A percentile compares a stretch with the other conserved stretches of the same genome.
Evolutionary conservation across 1,140 invertebrate genomes (phyloP).

Genomic region (Pemphigus obesinymphae): DNA sequence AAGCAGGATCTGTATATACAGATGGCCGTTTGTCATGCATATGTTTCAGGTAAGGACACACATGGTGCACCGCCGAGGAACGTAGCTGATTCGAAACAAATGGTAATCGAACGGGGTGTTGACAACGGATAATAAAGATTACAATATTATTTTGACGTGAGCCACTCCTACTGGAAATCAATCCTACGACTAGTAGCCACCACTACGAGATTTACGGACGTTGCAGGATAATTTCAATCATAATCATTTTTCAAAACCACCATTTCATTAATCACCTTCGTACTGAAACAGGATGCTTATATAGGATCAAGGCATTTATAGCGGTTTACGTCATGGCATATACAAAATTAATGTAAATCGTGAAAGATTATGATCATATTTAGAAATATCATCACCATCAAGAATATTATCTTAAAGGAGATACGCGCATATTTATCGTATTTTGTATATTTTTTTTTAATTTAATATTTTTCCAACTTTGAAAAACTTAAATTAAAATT

Average conservation of each 20-base stretch:
- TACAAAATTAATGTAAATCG: too few species aligned
- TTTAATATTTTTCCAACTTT: too few species aligned
- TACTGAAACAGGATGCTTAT: not conserved
- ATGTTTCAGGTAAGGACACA: not conserved
- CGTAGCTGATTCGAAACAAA: not conserved
- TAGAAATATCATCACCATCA: too few species aligned
- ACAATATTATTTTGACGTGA: constrained; percentile 34
- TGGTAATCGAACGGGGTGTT: constrained; percentile 5
- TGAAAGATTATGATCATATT: too few species aligned
- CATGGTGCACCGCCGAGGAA: not conserved
- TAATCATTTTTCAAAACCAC: constrained; percentile 4
- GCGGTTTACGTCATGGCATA: not conserved
- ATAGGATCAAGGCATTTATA: not conserved
- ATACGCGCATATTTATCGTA: too few species aligned
- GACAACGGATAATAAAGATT: constrained; percentile 33
- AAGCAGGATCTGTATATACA: not conserved
- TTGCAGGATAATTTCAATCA: not conserved
- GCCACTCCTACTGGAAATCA: constrained; percentile 6
- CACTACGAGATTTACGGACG: not conserved
- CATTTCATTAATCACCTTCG: not conserved
- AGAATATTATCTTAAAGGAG: too few species aligned
- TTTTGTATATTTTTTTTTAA: too few species aligned
- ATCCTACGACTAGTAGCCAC: constrained; percentile 28
- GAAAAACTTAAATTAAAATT: too few species aligned
- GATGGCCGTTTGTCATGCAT: not conserved